Base-by-base conservation (phyloP, 2,888 invertebrate species). In the Pterobdella sp. region DNA sequence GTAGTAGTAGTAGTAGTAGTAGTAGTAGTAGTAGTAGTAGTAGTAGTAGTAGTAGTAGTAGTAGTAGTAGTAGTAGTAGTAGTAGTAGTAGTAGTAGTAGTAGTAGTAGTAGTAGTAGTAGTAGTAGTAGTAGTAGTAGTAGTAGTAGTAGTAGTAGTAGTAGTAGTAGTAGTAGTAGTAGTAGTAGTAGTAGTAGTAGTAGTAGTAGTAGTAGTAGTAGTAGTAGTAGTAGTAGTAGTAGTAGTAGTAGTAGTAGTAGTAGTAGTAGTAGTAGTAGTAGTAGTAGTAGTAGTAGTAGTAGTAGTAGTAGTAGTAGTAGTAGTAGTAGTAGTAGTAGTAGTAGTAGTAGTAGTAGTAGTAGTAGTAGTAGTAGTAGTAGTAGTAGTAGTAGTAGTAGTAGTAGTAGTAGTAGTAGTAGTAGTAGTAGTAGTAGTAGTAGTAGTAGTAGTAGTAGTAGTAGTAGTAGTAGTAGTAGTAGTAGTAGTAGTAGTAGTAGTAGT, bases 41-140 rank as follows among this genome's bases (percentile, higher is more conserved):
- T 63, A 75, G 75, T 0, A 76, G 75, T 18, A 73, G 74, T 60
- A 64, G 74, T 14, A 68, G 74, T 65, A 68, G 76, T 34, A 60
- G 76, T 31, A 72, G 76, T 26, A 70, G 75, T 68, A 71, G 76
- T 18, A 42, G 74, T 52, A 68, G 69, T 49, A 29, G 76, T 65
- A 42, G 76, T 42, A 60, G 76, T 68, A 52, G 74, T 26, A 35
- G 76, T 31, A 42, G 75, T 63, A 7, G 73, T 69, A 68, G 75
- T 66, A 73, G 72, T 0, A 73, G 70, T 14, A 72, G 64, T 32
- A 68, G 37, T 65, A 64, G 64, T 64, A 64, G 64, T 64, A 64
- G 64, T 64, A 64, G 64, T 64, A 64, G n/a, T 64, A n/a, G 31
- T 14, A 64, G 64, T 29, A n/a, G 64, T 7, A 64, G 64, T 7